Evolutionary conservation across 35 echinoderm and acorn worm species (phyloP).

Genomic region (Apostichopus californicus): DNA sequence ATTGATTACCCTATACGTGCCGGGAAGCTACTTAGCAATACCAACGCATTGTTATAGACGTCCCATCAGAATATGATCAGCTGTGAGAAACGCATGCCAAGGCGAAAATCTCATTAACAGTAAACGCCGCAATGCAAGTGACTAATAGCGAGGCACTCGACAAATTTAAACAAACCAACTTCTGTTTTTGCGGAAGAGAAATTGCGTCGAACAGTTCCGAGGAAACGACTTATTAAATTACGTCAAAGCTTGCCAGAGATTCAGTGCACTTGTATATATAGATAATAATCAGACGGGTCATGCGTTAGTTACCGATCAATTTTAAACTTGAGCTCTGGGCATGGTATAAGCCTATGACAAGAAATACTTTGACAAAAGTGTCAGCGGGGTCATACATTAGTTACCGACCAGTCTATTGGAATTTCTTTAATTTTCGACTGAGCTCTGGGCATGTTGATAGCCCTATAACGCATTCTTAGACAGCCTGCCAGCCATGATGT

Average conservation of each 20-base stretch:
- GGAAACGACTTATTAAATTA: slow-evolving; percentile 20
- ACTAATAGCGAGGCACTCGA: slow-evolving; percentile 19
- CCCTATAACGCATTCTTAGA: too few relatives aligned
- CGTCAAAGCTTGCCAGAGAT: background rate
- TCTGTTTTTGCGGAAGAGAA: background rate
- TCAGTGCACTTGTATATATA: background rate
- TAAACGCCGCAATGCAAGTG: slow-evolving; percentile 10
- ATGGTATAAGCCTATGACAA: too few relatives aligned
- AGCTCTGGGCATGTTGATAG: too few relatives aligned
- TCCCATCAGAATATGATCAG: background rate
- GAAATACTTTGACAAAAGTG: too few relatives aligned
- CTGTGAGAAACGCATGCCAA: background rate
- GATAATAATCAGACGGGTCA: background rate
- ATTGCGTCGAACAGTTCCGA: slow-evolving; percentile 18
- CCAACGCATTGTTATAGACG: background rate
- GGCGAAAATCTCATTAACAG: background rate
- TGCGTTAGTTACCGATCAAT: background rate
- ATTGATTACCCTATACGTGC: background rate
- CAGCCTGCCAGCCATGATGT: too few relatives aligned
- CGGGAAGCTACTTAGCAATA: too few relatives aligned
- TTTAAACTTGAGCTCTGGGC: too few relatives aligned
- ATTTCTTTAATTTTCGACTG: background rate
- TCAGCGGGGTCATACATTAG: background rate
- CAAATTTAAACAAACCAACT: slow-evolving; percentile 45
- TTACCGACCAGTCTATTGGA: background rate